These are phyloP conservation scores for Drosophila pallidifrons DNA, from an alignment of 1,140 invertebrate species.

Conservation along the genomic window DNA sequence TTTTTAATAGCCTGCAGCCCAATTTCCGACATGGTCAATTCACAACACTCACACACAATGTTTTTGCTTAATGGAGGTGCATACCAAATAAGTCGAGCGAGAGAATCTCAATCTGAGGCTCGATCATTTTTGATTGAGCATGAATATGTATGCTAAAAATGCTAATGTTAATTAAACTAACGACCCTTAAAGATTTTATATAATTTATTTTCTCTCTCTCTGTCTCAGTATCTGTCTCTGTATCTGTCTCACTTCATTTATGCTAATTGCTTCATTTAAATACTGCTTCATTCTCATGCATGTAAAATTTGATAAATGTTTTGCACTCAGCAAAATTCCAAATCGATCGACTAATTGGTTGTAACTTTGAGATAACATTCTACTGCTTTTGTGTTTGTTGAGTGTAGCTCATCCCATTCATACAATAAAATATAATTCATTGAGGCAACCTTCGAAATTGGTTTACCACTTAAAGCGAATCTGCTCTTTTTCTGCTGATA, in stretches of 20 bases:
- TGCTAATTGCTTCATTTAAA: constrained; percentile 40
- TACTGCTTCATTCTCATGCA: constrained; percentile 24
- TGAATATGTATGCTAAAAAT: constrained; percentile 75
- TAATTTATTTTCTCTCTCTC: constrained; percentile 54
- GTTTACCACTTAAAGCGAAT: not conserved
- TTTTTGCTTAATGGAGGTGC: constrained; percentile 61
- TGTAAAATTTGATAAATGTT: constrained; percentile 47
- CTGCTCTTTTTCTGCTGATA: constrained; percentile 24
- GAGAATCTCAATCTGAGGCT: constrained; percentile 8
- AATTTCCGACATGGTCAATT: constrained; percentile 58
- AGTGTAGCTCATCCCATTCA: not conserved
- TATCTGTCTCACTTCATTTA: constrained; percentile 27
- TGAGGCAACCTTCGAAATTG: not conserved
- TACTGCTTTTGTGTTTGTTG: not conserved
- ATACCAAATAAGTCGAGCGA: constrained; percentile 65
- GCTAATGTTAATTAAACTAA: constrained; percentile 77
- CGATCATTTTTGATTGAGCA: constrained; percentile 63
- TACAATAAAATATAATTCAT: not conserved
- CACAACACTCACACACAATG: constrained; percentile 35
- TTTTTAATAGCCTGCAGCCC: constrained; percentile 69
- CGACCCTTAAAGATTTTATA: constrained; percentile 60
- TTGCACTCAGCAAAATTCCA: constrained; percentile 29
- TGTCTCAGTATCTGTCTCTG: not conserved
- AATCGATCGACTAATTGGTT: constrained; percentile 35
- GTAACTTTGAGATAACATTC: constrained; percentile 22